Evolutionary conservation across 2,797 vertebrate genomes (phyloP).

Genomic region (Poeciliopsis paucimaculata): DNA sequence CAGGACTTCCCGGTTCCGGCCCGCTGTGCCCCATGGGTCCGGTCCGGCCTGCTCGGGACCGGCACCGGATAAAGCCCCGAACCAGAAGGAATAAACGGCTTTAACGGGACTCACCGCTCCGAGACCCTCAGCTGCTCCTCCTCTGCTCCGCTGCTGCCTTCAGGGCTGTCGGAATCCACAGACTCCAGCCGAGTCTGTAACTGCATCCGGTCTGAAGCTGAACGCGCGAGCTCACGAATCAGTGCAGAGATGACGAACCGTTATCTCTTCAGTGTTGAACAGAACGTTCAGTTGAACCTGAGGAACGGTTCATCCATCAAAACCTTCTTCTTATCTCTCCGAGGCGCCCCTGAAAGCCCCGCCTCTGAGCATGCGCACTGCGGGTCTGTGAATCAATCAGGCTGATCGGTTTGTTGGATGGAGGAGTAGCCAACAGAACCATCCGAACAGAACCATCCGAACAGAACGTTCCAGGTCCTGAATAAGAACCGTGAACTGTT

Average conservation of each 20-base stretch:
- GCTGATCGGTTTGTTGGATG: neutral
- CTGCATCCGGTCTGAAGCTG: too few relatives aligned
- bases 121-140: neutral
- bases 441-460: neutral
- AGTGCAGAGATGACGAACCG: too few relatives aligned
- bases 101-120: neutral
- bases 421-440: neutral
- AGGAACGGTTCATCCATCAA: neutral
- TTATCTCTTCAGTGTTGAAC: too few relatives aligned
- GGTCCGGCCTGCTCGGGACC: neutral
- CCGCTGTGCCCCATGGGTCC: neutral
- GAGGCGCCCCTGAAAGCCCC: neutral
- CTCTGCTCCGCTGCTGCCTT: constrained; percentile 8
- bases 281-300: too few relatives aligned
- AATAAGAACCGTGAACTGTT: too few relatives aligned
- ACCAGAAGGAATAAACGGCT: neutral
- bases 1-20: neutral
- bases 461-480: neutral
- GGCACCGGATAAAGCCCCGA: neutral
- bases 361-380: constrained; percentile 11
- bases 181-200: too few relatives aligned
- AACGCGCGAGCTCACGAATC: too few relatives aligned
- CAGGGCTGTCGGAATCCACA: neutral
- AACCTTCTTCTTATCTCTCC: neutral
- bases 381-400: neutral